Evolutionary conservation across 1,140 invertebrate species (phyloP), one percentile per base, ranked within the genome.

Genomic region (Chelonus insularis): DNA sequence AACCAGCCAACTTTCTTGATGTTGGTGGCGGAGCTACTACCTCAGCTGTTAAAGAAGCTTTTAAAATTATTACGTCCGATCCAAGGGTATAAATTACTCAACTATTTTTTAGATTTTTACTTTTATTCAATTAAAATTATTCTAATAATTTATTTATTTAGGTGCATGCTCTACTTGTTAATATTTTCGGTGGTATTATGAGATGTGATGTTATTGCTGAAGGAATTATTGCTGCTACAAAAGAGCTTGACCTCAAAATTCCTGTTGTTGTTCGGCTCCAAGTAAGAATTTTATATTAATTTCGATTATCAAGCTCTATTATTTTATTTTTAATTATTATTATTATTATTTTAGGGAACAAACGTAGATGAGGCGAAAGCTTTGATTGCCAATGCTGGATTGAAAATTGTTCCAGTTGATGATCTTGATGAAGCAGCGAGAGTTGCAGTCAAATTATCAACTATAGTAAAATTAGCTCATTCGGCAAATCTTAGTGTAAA

Each of bases 171-270:
- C 92, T 99, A 61, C 84, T 99, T 61, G 95, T 99, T 0, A 99
- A 99, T 83, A 96, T 99, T 2, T 99, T 99, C 84, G 97, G 95
- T 64, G 97, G 97, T 69, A 99, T 99, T 71, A 97, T 99, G n/a
- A 97, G 99, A 79, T 99, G 97, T 84, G 95, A 91, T 4, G 98
- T 92, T 4, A 95, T 99, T 74, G 97, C 97, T 6, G 93, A 91
- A 69, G 97, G 97, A 45, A 94, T 99, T 67, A 91, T 98, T 4
- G 90, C 90, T 60, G 96, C 97, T 8, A 93, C 90, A 66, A 91
- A 92, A 79, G 88, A 87, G 66, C 88, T 94, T 57, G 83, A 91
- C 51, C 83, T 98, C 3, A 88, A 88, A 74, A 88, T 98, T 60
- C 97, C 97, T 0, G 80, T 99, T 25, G 88, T 99, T 67, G 95